Evolutionary conservation across 1,140 invertebrate genomes (phyloP), one percentile per base, ranked within the genome.

Genomic region (Bombus sylvicola): DNA sequence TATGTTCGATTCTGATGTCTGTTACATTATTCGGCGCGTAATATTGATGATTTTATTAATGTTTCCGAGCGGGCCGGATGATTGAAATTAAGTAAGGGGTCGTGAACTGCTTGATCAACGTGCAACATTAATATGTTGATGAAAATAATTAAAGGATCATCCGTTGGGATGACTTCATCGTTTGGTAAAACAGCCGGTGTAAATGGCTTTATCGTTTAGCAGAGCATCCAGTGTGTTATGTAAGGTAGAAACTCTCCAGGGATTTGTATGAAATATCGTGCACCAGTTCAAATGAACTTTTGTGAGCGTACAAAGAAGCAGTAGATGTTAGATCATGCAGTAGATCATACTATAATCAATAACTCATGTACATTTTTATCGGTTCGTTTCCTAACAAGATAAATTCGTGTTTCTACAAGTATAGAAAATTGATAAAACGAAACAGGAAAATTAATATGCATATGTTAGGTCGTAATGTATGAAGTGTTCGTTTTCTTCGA

Each of bases 71-170:
- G 6, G 34, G 28, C 12, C 59, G 28, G 69, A 28, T 28, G 69
- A 71, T 41, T 41, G 37, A 22, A 71, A 28, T 41, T n/a, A 69
- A 69, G 69, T 34, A 43, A 71, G 10, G 28, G 37, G 25, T 18
- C 22, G 10, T 12, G 28, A 71, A 43, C 25, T 12, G 28, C 39
- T 71, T 41, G 28, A 71, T 41, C 69, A 71, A 71, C 69, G 28
- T 13, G 31, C 37, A 10, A 22, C 28, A n/a, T 71, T 71, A n/a
- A 71, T 34, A 43, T 12, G 12, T 12, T 6, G 39, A 71, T 71
- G 69, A 71, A 71, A 71, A 71, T 71, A 71, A 41, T 71, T 71
- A 71, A 71, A 71, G 28, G 69, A 71, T 71, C 69, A 43, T 71
- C 69, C 28, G 25, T 12, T 71, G 25, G 12, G n/a, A 71, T 71